Evolutionary conservation across 2,888 invertebrate species (phyloP).

Genomic region (Muscina levida): DNA sequence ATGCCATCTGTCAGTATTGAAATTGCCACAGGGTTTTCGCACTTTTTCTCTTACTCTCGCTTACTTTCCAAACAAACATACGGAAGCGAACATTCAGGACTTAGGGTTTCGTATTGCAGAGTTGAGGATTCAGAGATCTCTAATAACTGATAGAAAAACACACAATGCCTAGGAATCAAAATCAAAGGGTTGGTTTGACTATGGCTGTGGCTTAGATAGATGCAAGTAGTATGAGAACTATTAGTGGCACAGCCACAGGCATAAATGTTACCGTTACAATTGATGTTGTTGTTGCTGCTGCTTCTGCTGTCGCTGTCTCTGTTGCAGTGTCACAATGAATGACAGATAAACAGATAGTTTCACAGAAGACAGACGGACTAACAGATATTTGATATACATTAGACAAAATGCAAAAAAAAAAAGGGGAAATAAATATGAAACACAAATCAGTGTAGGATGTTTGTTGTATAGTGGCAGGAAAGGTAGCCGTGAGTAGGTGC

Average conservation of each 20-base stretch:
- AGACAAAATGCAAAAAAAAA: too few relatives aligned
- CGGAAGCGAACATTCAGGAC: slow-evolving; percentile 10
- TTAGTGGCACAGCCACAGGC: slow-evolving; percentile 10
- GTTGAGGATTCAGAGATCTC: slow-evolving; percentile 24
- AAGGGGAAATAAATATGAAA: slow-evolving; percentile 14
- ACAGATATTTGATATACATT: slow-evolving; percentile 59
- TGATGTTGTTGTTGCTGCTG: not conserved
- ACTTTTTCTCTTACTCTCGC: slow-evolving; percentile 49
- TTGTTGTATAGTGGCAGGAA: not conserved
- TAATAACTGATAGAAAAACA: slow-evolving; percentile 14
- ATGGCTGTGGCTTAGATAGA: not conserved
- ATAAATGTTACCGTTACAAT: not conserved
- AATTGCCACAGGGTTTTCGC: slow-evolving; percentile 66
- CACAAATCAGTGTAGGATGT: not conserved
- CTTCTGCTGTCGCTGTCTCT: slow-evolving; percentile 29
- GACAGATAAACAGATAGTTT: slow-evolving; percentile 62
- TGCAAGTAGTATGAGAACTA: not conserved
- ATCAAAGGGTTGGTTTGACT: slow-evolving; percentile 48
- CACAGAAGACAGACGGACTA: slow-evolving; percentile 51
- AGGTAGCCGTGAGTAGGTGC: too few relatives aligned
- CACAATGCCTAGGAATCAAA: not conserved
- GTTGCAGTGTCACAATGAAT: slow-evolving; percentile 27
- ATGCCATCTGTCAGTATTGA: slow-evolving; percentile 76
- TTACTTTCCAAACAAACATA: not conserved
- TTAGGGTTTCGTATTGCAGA: slow-evolving; percentile 47